phyloP scores from a whole-genome alignment of 1,140 invertebrate genomes.

The honey bee (Apis mellifera) region DNA sequence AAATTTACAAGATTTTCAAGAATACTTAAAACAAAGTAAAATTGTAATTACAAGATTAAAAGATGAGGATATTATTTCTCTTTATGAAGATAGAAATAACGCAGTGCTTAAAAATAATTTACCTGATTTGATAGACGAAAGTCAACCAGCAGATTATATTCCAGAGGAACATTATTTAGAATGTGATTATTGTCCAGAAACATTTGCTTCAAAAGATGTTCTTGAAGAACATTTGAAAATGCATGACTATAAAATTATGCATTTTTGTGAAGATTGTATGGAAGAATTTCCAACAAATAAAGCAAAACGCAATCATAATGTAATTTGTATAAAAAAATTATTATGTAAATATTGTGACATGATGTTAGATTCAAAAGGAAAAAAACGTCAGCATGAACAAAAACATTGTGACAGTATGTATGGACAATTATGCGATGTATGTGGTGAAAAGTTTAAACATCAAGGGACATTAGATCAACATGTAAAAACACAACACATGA shows the following conservation, averaged over 20 bases:
- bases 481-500: constrained; percentile 77
- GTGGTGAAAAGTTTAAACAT: constrained; percentile 80
- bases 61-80: constrained; percentile 74
- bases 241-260: constrained; percentile 77
- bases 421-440: constrained; percentile 78
- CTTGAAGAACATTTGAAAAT: constrained; percentile 75
- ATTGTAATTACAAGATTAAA: constrained; percentile 76
- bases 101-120: constrained; percentile 57
- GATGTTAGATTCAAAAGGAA: constrained; percentile 76
- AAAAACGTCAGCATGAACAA: constrained; percentile 80
- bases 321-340: constrained; percentile 74
- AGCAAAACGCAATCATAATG: constrained; percentile 73
- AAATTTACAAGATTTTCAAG: constrained; percentile 71
- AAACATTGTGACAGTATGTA: constrained; percentile 77
- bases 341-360: constrained; percentile 75
- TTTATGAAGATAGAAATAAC: constrained; percentile 73
- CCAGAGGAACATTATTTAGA: constrained; percentile 67
- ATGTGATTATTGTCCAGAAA: constrained; percentile 77
- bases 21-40: constrained; percentile 77
- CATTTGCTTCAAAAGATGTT: constrained; percentile 70
- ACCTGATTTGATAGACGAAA: constrained; percentile 63
- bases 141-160: constrained; percentile 49
- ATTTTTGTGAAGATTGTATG: constrained; percentile 77
- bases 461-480: constrained; percentile 79
- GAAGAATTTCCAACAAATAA: constrained; percentile 77